Base-by-base conservation (phyloP, 2,797 vertebrate species). In the Hephaestus fuliginosus region DNA sequence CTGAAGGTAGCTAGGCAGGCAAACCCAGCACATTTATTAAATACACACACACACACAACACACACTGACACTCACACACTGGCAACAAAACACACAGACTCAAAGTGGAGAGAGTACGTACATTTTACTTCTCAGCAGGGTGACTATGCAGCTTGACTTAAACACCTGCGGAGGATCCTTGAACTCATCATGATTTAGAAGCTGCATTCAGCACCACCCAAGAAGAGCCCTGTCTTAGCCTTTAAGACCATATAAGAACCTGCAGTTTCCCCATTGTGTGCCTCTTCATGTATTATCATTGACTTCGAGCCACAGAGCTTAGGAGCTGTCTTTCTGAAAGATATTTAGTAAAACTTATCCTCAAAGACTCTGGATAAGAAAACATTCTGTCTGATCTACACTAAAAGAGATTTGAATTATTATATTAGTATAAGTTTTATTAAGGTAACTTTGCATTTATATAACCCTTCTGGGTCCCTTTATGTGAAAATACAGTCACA, bases 1-100 rank as follows among this genome's bases (percentile, higher is more conserved):
- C 89, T 82, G 86, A 71, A 88, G 74, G 89, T 85, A 87, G 88
- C 85, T 30, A 68, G 74, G 83, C 88, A 84, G 76, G 82, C 88
- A 67, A 70, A 66, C 58, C 79, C 75, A 25, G 76, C 71, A 56
- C 81, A 63, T 85, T 87, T 89, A 89, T 92, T 87, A 91, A 89
- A 91, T 55, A 76, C 83, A 62, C 84, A 80, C 83, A 80, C 80
- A 87, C 41, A 67, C 64, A 67, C 83, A 80, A 83, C 82, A 81
- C 67, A 76, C 72, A 46, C 62, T 72, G 69, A 57, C 67, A 61
- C 84, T 78, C 83, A 80, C 80, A 87, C 41, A 67, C 64, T 81
- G 76, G 83, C 80, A 88, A 67, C 76, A 76, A 83, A 83, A 81
- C 67, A 76, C 72, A 46, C 62, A 74, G 70, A 57, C 67, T 68